Conservation (phyloP, 2,113 vertebrate genomes). For the Cheilinus undulatus region DNA sequence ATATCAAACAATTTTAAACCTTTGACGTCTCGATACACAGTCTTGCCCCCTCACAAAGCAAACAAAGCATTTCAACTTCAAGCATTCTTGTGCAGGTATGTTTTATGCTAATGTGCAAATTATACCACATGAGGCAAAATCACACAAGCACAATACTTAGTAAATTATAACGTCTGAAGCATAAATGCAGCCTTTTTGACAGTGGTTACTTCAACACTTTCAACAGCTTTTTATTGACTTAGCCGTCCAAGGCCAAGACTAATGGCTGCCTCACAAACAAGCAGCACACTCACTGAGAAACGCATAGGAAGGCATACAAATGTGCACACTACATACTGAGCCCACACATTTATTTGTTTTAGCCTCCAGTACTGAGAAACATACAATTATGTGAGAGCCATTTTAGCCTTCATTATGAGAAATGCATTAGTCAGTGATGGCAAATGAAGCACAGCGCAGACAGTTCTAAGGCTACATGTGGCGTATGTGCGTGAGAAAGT, state of each 20-base stretch:
- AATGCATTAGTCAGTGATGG: conserved; percentile 57
- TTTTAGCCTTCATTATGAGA: conserved; percentile 55
- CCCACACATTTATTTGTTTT: conserved; percentile 39
- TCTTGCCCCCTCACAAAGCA: neutral
- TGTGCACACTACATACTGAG: conserved; percentile 13
- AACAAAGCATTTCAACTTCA: conserved; percentile 18
- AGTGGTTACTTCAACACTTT: conserved; percentile 51
- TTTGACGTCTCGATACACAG: neutral
- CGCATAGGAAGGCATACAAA: conserved; percentile 26
- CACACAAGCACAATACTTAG: conserved; percentile 23
- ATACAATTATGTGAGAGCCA: conserved; percentile 38
- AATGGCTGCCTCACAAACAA: conserved; percentile 50
- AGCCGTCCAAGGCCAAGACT: conserved; percentile 39
- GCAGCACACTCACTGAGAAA: conserved; percentile 15
- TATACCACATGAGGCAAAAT: conserved; percentile 28
- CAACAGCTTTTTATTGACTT: conserved; percentile 52
- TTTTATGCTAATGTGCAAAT: conserved; percentile 26
- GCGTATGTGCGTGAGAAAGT: neutral
- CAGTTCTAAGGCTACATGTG: neutral
- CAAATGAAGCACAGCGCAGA: conserved; percentile 33
- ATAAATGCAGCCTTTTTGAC: conserved; percentile 50
- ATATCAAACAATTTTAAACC: conserved; percentile 5
- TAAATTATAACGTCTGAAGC: conserved; percentile 40
- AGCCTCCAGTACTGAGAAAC: conserved; percentile 32
- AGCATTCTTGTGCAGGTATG: conserved; percentile 12